These are phyloP conservation scores for Marisa cornuarietis DNA, from an alignment of 1,140 invertebrate genomes.

Conservation along the genomic window DNA sequence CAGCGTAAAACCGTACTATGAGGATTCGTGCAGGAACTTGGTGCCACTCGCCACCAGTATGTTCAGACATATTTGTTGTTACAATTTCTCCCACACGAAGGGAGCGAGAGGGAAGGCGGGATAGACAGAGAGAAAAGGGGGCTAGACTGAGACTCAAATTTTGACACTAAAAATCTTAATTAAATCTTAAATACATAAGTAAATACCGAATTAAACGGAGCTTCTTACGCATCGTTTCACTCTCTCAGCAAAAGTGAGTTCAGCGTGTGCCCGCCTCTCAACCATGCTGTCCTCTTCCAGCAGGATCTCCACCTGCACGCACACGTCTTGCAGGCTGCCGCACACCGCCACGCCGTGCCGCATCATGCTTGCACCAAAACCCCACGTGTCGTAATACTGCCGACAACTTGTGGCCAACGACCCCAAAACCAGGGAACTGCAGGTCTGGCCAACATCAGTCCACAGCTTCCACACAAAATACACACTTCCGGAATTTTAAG, in stretches of 20 bases:
- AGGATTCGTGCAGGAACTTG: too few relatives aligned
- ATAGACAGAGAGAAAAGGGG: not conserved
- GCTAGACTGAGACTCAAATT: not conserved
- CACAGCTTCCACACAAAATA: not conserved
- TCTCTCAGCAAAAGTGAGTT: not conserved
- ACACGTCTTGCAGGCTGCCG: constrained; percentile 1
- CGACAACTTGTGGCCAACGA: not conserved
- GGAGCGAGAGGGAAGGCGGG: not conserved
- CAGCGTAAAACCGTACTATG: too few relatives aligned
- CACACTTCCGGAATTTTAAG: too few relatives aligned
- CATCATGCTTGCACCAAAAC: not conserved
- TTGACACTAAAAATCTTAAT: too few relatives aligned
- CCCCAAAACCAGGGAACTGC: not conserved
- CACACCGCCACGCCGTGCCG: not conserved
- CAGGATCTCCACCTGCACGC: not conserved
- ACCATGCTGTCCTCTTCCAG: not conserved
- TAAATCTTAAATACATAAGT: too few relatives aligned
- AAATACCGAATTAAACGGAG: not conserved
- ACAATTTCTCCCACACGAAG: not conserved
- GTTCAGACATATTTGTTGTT: too few relatives aligned
- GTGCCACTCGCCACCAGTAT: too few relatives aligned
- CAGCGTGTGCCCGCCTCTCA: not conserved
- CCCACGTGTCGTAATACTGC: not conserved
- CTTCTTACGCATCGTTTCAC: constrained; percentile 3
- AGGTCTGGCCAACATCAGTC: not conserved